Conservation (phyloP, 2,888 invertebrate species). For the Agriotes lineatus region DNA sequence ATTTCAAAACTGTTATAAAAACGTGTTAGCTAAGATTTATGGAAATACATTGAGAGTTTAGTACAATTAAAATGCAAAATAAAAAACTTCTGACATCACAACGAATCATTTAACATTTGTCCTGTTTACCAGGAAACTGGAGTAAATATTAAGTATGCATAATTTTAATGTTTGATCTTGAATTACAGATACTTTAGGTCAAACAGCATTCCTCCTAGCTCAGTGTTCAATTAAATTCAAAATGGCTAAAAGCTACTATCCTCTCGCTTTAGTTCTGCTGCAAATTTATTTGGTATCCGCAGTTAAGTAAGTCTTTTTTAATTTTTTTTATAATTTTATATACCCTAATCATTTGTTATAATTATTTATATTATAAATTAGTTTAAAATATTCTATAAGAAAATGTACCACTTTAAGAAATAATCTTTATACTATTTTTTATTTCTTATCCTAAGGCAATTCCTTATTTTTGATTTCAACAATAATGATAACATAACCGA, state of each 20-base stretch:
- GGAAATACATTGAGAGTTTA: background rate
- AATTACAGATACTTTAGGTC: conserved; percentile 17
- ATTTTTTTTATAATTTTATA: background rate
- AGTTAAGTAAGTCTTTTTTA: conserved; percentile 9
- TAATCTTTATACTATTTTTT: too few species aligned
- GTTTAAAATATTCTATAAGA: too few species aligned
- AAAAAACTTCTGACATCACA: background rate
- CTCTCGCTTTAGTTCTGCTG: background rate
- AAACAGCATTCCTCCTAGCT: conserved; percentile 11
- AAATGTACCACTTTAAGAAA: too few species aligned
- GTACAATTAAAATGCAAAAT: background rate
- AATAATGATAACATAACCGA: conserved; percentile 67
- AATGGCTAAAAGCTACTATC: conserved; percentile 3
- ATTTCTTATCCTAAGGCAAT: too few species aligned
- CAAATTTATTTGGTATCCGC: conserved; percentile 2
- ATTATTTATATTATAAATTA: too few species aligned
- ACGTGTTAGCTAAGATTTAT: background rate
- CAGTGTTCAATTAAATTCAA: conserved; percentile 8
- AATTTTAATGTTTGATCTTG: conserved; percentile 19
- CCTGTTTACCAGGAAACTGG: conserved; percentile 15
- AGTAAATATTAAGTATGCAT: conserved; percentile 18
- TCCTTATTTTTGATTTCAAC: conserved; percentile 71
- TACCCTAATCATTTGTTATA: background rate
- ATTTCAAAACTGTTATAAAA: background rate
- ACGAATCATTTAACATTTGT: conserved; percentile 19